Evolutionary conservation across 2,113 vertebrate genomes (phyloP).

Genomic region (Pomatorhinus ruficollis): DNA sequence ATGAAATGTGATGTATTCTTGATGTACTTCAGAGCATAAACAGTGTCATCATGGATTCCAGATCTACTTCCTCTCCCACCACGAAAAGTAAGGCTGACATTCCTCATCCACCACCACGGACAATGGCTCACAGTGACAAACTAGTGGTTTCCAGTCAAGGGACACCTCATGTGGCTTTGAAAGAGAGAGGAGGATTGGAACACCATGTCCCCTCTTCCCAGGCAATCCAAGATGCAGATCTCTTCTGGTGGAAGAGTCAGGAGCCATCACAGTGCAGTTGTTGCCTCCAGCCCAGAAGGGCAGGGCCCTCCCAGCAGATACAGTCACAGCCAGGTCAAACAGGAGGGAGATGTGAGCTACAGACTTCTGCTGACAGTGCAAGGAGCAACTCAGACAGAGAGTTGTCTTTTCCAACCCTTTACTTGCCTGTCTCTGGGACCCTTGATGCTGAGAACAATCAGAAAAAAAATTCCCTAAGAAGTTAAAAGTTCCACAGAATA

Average conservation of each 20-base stretch:
- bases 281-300: not conserved
- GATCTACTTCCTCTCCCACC: not conserved
- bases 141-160: not conserved
- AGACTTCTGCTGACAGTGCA: not conserved
- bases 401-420: not conserved
- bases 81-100: not conserved
- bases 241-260: not conserved
- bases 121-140: not conserved
- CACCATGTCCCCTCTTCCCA: not conserved
- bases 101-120: not conserved
- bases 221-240: not conserved
- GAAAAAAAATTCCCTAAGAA: not conserved
- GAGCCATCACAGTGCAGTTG: not conserved
- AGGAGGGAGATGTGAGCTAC: not conserved
- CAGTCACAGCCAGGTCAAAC: not conserved
- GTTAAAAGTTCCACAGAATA: not conserved
- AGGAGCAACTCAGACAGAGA: not conserved
- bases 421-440: not conserved
- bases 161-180: not conserved
- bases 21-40: not conserved
- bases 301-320: not conserved
- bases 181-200: not conserved
- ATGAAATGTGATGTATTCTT: not conserved
- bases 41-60: not conserved
- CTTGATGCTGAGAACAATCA: not conserved